Conservation (phyloP, 2,888 invertebrate genomes). For the Synergus itoensis region DNA sequence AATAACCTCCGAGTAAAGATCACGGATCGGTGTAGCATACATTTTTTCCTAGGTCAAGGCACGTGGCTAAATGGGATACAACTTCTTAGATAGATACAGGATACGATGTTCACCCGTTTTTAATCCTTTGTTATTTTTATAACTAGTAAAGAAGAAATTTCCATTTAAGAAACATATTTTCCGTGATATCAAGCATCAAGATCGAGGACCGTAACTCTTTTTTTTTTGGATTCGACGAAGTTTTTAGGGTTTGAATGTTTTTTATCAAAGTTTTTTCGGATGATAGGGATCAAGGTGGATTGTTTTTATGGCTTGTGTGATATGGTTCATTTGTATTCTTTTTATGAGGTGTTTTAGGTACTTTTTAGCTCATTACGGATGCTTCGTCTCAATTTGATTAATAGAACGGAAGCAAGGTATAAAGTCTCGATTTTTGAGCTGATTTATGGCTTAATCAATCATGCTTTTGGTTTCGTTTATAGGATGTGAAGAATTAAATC, state of each 20-base stretch:
- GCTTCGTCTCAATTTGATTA: conserved; percentile 43
- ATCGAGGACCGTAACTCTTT: conserved; percentile 15
- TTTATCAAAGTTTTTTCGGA: background rate
- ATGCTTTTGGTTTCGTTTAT: background rate
- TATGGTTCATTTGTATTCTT: background rate
- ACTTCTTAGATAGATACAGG: background rate
- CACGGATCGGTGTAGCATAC: conserved; percentile 1
- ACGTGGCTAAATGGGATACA: conserved; percentile 44
- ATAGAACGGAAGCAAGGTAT: conserved; percentile 44
- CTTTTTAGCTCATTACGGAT: background rate
- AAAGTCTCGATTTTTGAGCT: background rate
- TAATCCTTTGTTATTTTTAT: conserved; percentile 14
- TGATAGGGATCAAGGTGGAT: background rate
- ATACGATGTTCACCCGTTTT: background rate
- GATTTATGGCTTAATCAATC: conserved; percentile 9
- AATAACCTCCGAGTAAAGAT: conserved; percentile 28
- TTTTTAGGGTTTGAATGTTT: background rate
- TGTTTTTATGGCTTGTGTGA: background rate
- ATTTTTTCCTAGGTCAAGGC: conserved; percentile 43
- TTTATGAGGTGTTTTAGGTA: background rate
- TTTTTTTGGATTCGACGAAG: background rate
- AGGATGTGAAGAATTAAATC: background rate
- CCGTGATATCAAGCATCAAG: conserved; percentile 17
- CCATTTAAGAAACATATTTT: conserved; percentile 14
- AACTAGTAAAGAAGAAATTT: background rate